These are phyloP conservation scores for Lepilemur ruficaudatus DNA, from an alignment of 2,797 vertebrate genomes.

Conservation along the genomic window DNA sequence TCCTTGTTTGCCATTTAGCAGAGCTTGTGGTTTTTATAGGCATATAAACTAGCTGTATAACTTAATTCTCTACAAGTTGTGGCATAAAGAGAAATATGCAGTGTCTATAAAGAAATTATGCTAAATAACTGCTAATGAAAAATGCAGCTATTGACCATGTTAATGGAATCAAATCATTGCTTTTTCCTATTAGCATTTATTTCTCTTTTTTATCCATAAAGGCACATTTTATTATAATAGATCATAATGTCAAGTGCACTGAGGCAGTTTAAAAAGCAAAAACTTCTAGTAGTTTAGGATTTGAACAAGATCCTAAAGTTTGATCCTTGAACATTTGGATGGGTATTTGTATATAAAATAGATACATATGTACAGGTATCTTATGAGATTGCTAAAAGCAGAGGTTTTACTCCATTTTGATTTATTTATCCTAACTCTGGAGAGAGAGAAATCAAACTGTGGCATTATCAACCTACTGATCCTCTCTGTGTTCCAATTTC, in stretches of 20 bases:
- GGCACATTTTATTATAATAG: conserved; percentile 36
- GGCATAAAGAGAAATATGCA: conserved; percentile 27
- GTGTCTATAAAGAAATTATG: conserved; percentile 26
- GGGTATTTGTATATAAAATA: background rate
- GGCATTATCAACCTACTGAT: background rate
- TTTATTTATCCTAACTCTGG: background rate
- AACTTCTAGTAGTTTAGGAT: background rate
- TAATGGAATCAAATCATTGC: conserved; percentile 18
- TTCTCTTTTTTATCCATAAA: background rate
- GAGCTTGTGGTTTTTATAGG: conserved; percentile 52
- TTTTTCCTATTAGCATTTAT: background rate
- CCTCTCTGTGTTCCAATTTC: background rate
- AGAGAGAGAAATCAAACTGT: background rate
- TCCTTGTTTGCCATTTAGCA: conserved; percentile 64
- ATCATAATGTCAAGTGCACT: background rate
- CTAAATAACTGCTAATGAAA: conserved; percentile 49
- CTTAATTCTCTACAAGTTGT: conserved; percentile 51
- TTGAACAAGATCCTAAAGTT: background rate
- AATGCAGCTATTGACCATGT: conserved; percentile 25
- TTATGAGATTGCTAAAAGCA: background rate
- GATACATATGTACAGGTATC: background rate
- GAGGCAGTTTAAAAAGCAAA: background rate
- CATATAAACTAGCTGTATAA: conserved; percentile 59
- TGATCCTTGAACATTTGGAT: background rate
- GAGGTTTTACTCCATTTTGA: conserved; percentile 28